These are phyloP conservation scores for Etheostoma spectabile DNA, from an alignment of 2,113 vertebrate genomes.

Conservation along the genomic window DNA sequence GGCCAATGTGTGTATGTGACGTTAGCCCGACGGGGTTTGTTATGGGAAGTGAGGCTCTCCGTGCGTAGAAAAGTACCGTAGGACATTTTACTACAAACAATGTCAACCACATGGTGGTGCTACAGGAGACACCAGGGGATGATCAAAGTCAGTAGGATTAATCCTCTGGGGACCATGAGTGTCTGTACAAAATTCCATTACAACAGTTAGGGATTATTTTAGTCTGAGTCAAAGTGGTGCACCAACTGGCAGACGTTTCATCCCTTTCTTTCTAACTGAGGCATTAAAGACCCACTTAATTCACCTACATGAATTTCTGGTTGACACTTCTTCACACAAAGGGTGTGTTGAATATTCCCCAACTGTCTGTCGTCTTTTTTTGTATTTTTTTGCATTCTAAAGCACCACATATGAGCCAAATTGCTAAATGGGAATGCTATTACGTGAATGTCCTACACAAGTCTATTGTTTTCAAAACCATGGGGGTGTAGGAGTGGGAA, in stretches of 20 bases:
- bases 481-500: conserved; percentile 34
- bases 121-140: not conserved
- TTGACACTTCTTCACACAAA: not conserved
- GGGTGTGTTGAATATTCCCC: not conserved
- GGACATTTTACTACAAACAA: too few relatives aligned
- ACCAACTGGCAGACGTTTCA: not conserved
- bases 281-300: not conserved
- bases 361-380: not conserved
- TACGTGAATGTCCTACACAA: conserved; percentile 35
- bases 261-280: not conserved
- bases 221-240: not conserved
- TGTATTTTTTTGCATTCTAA: not conserved
- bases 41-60: too few relatives aligned
- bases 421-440: not conserved
- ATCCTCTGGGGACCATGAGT: not conserved
- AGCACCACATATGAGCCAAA: not conserved
- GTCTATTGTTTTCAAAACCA: conserved; percentile 25
- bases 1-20: too few relatives aligned
- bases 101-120: not conserved
- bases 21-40: too few relatives aligned
- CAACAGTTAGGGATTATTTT: not conserved
- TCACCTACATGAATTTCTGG: not conserved
- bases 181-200: not conserved
- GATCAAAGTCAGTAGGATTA: not conserved
- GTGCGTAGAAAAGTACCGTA: too few relatives aligned